phyloP scores from a whole-genome alignment of 2,888 invertebrate species.

The Pterostichus madidus region DNA sequence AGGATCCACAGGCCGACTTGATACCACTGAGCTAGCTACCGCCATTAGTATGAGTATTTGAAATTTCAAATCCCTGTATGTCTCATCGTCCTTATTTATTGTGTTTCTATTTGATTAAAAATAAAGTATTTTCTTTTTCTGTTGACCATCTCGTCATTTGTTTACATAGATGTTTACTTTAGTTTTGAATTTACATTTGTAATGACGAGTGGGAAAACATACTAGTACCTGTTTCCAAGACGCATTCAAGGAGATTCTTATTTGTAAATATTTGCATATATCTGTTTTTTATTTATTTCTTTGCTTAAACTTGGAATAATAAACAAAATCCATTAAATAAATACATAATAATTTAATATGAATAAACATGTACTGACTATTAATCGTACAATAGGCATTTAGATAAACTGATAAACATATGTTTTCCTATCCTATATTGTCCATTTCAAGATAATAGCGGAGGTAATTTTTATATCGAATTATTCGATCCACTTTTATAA shows the following conservation, averaged over 20 bases:
- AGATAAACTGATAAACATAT: no score
- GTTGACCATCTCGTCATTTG: background rate
- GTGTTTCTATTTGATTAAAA: slow-evolving; percentile 21
- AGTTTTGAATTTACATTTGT: slow-evolving; percentile 11
- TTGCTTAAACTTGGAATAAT: background rate
- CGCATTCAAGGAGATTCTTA: slow-evolving; percentile 8
- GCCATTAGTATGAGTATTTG: no score
- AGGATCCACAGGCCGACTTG: no score
- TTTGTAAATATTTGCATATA: background rate
- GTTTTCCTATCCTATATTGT: no score
- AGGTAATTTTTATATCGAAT: no score
- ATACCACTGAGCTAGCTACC: no score
- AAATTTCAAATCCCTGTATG: no score
- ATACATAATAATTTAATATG: background rate
- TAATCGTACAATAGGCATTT: no score
- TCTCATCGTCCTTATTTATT: no score
- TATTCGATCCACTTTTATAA: no score
- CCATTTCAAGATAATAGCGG: no score
- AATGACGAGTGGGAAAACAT: slow-evolving; percentile 9
- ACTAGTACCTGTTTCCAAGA: slow-evolving; percentile 14
- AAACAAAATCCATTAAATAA: background rate
- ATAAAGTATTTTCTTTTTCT: slow-evolving; percentile 9
- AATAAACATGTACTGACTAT: no score
- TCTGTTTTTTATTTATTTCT: background rate
- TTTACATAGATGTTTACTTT: background rate